Evolutionary conservation across 2,113 vertebrate species (phyloP).

Genomic region (Podarcis muralis): DNA sequence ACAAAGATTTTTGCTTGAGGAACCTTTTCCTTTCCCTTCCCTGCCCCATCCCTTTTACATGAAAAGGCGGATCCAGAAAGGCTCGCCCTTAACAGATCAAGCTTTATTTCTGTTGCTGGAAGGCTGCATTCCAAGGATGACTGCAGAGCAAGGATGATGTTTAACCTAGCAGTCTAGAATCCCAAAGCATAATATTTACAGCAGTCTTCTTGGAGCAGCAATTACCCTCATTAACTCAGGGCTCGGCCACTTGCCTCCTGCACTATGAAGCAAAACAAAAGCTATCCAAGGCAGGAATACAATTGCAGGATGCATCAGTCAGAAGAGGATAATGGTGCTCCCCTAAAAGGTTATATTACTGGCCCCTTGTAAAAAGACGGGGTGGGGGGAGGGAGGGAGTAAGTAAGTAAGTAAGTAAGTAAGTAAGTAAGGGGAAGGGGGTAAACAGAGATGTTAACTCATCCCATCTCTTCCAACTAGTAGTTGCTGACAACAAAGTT

Average conservation of each 20-base stretch:
- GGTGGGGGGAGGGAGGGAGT: too few species aligned
- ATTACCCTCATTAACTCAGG: not conserved
- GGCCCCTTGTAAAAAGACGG: not conserved
- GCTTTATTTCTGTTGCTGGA: not conserved
- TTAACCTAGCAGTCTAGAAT: not conserved
- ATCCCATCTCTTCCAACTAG: not conserved
- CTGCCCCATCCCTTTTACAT: too few species aligned
- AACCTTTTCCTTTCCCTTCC: too few species aligned
- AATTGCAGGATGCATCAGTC: not conserved
- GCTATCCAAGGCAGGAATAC: not conserved
- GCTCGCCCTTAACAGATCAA: not conserved
- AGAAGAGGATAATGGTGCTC: not conserved
- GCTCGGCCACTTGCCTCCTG: not conserved
- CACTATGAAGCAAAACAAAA: not conserved
- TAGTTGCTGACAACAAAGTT: slow-evolving; percentile 7
- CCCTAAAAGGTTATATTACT: not conserved
- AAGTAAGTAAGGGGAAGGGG: not conserved
- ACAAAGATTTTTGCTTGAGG: too few species aligned
- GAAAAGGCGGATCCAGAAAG: too few species aligned
- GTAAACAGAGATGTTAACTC: not conserved
- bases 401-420: too few species aligned
- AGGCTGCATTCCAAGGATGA: slow-evolving; percentile 13
- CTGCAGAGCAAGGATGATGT: not conserved
- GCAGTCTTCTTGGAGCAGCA: not conserved
- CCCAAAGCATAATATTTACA: slow-evolving; percentile 11